Evolutionary conservation across 2,797 vertebrate genomes (phyloP), one percentile per base, ranked within the genome.

Genomic region (Apodemus agrarius): DNA sequence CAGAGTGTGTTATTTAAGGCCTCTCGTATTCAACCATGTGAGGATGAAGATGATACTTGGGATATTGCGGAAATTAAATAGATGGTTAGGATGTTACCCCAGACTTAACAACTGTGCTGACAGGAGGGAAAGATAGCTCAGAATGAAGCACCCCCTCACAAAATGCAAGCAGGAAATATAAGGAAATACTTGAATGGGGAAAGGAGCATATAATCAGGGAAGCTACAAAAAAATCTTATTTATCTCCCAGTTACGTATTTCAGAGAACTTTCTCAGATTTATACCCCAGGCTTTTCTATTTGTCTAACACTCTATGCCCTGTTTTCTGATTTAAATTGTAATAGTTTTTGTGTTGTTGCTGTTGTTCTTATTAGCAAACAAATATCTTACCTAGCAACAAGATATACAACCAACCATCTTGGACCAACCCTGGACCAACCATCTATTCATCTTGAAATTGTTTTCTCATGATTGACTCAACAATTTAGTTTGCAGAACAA

Each of bases 331-430:
- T 54, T 24, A 95, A 90, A 76, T 69, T 57, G 49, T 43, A 63
- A 8, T 59, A 52, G 17, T 63, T 92, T 92, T 61, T 81, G 37
- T 40, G n/a, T 40, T 74, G n/a, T 72, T 40, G 69, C 13, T 81
- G 3, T 78, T 82, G 86, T 86, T 89, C 24, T 69, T 52, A 69
- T 29, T 85, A 31, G 81, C 40, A 95, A 85, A 43, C 4, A 97
- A 65, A n/a, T 90, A 17, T 87, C 12, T 52, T 59, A 22, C 26
- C 29, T 34, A 93, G 29, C 1, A n/a, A 16, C 65, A 46, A 11
- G 4, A 1, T 26, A 67, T 12, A 43, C 19, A 88, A 49, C 3
- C 9, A 93, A 61, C 65, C 11, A 21, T 19, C 26, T 94, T n/a
- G n/a, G n/a, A n/a, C n/a, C n/a, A n/a, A 88, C 49, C 87, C 67